These are phyloP conservation scores for Drosophila pectinifera DNA, from an alignment of 1,140 invertebrate genomes.

Conservation along the genomic window DNA sequence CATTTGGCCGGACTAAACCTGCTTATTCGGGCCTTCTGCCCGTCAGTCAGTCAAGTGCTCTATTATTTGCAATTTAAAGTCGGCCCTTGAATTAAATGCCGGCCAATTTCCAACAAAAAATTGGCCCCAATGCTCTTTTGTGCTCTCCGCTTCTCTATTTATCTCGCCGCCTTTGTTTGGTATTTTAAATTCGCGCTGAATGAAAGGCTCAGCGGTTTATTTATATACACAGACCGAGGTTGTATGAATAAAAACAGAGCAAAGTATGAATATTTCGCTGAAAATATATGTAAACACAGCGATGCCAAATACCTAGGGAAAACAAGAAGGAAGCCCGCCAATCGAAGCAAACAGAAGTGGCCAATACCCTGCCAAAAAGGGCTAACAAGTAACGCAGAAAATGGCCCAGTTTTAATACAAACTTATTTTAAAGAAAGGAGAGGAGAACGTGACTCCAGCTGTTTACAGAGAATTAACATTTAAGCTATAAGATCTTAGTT, in stretches of 20 bases:
- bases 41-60: conserved; percentile 41
- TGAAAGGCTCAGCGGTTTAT: conserved; percentile 28
- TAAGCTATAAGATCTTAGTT: neutral
- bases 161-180: conserved; percentile 36
- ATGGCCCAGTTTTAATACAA: no score
- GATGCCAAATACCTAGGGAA: conserved; percentile 50
- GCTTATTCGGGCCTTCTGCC: conserved; percentile 35
- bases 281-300: conserved; percentile 61
- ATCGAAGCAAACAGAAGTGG: conserved; percentile 29
- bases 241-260: conserved; percentile 18
- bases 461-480: neutral
- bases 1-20: conserved; percentile 29
- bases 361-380: conserved; percentile 18
- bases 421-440: neutral
- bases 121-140: conserved; percentile 40
- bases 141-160: conserved; percentile 25
- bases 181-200: conserved; percentile 37
- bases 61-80: conserved; percentile 51
- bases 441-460: neutral
- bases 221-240: conserved; percentile 8
- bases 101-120: conserved; percentile 9
- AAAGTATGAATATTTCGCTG: conserved; percentile 37
- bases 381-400: conserved; percentile 17
- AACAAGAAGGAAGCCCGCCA: conserved; percentile 12
- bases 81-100: conserved; percentile 34